Percentiles rank a stretch among this genome's conserved stretches.
Evolutionary conservation across 2,113 vertebrate species (phyloP).

Genomic region (Anoura caudifer): DNA sequence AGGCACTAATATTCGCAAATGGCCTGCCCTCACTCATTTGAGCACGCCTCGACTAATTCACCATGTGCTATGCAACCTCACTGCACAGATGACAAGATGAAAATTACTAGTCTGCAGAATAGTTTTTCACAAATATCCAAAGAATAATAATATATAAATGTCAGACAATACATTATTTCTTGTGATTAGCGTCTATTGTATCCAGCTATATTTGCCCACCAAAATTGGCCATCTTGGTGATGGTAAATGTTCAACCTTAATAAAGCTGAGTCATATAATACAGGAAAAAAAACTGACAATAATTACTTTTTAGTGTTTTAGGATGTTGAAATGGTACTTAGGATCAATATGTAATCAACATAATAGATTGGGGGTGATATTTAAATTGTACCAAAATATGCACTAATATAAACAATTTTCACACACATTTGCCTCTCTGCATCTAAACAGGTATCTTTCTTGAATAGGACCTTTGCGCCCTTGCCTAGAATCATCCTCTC

Average conservation of each 20-base stretch:
- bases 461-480: not conserved
- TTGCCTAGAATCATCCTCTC: not conserved
- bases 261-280: not conserved
- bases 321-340: not conserved
- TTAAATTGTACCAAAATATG: not conserved
- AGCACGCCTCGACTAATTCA: not conserved
- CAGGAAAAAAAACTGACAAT: not conserved
- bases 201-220: not conserved
- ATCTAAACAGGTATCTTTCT: not conserved
- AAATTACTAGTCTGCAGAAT: not conserved
- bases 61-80: not conserved
- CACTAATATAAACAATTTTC: not conserved
- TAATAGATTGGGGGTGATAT: not conserved
- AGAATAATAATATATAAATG: not conserved
- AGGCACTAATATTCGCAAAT: not conserved
- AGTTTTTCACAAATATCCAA: not conserved
- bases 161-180: not conserved
- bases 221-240: not conserved
- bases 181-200: not conserved
- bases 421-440: not conserved
- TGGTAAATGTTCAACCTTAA: not conserved
- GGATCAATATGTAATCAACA: not conserved
- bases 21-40: not conserved
- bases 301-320: not conserved
- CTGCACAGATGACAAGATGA: not conserved